Evolutionary conservation across 2,113 vertebrate genomes (phyloP).

Genomic region (Setophaga kirtlandii): DNA sequence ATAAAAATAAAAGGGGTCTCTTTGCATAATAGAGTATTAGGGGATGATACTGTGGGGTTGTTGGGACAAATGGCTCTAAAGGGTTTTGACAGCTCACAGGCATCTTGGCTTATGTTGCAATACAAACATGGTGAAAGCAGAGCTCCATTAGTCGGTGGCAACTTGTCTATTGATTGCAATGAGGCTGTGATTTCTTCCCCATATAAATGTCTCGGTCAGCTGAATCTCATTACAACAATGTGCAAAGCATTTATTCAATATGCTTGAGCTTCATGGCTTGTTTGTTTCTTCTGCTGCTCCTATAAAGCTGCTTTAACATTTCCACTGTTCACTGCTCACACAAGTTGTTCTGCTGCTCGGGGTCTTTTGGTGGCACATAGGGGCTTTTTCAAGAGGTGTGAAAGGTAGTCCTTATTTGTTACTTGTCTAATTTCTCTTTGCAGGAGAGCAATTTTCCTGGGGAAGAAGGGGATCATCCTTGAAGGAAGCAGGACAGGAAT

Average conservation of each 20-base stretch:
- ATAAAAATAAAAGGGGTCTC: slow-evolving; percentile 60
- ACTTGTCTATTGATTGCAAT: background rate
- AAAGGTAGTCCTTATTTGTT: background rate
- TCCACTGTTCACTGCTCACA: background rate
- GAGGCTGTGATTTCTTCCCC: background rate
- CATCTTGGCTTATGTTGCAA: slow-evolving; percentile 36
- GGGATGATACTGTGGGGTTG: slow-evolving; percentile 15
- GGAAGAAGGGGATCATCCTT: background rate
- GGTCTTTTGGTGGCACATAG: background rate
- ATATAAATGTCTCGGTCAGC: slow-evolving; percentile 3
- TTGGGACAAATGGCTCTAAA: slow-evolving; percentile 51
- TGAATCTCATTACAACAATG: slow-evolving; percentile 14
- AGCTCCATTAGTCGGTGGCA: background rate
- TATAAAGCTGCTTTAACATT: background rate
- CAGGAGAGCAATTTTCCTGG: background rate
- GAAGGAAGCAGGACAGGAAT: background rate
- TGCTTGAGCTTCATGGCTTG: background rate
- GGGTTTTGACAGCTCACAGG: slow-evolving; percentile 56
- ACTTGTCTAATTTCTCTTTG: background rate
- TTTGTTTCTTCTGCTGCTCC: background rate
- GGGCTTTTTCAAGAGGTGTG: background rate
- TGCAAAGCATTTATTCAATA: slow-evolving; percentile 15
- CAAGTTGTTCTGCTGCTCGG: background rate
- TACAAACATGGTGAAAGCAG: slow-evolving; percentile 27
- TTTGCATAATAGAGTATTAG: slow-evolving; percentile 52